Percentiles rank a stretch among this genome's conserved stretches.
phyloP scores from a whole-genome alignment of 2,888 invertebrate species.

The Hedya salicella region DNA sequence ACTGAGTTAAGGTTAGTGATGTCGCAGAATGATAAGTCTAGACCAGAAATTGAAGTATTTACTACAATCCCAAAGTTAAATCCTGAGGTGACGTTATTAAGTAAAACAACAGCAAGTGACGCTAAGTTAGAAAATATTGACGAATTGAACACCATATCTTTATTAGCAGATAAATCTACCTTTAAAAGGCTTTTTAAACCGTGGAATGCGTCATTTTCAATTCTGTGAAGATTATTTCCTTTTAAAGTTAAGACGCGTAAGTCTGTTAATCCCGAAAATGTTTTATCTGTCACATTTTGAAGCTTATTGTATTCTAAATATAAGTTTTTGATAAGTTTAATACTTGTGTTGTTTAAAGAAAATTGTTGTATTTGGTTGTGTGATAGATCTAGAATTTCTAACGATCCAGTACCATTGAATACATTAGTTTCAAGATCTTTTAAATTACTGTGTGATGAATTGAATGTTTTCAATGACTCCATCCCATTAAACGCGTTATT shows the following conservation, averaged over 20 bases:
- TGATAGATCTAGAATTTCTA: conserved; percentile 34
- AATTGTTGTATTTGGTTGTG: conserved; percentile 25
- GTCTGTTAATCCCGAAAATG: conserved; percentile 14
- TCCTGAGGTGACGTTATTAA: conserved; percentile 7
- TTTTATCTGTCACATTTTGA: conserved; percentile 6
- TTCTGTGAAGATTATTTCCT: conserved; percentile 16
- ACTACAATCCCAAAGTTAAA: conserved; percentile 14
- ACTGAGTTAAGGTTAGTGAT: conserved; percentile 21
- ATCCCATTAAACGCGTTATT: conserved; percentile 27
- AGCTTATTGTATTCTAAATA: conserved; percentile 31
- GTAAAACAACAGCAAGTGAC: conserved; percentile 13
- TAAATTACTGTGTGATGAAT: conserved; percentile 21
- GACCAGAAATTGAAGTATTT: conserved; percentile 12
- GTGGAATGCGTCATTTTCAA: conserved; percentile 26
- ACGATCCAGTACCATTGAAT: conserved; percentile 20
- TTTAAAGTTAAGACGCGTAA: conserved; percentile 8
- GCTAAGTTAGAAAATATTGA: conserved; percentile 22
- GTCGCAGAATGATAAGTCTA: conserved; percentile 27
- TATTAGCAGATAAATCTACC: conserved; percentile 21
- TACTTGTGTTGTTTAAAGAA: conserved; percentile 21
- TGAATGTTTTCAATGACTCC: conserved; percentile 23
- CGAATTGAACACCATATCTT: conserved; percentile 29
- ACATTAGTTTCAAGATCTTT: conserved; percentile 4
- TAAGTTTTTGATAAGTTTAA: conserved; percentile 24
- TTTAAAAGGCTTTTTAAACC: conserved; percentile 11